These are phyloP conservation scores for Agrotis puta DNA, from an alignment of 2,888 invertebrate genomes.

Conservation along the genomic window DNA sequence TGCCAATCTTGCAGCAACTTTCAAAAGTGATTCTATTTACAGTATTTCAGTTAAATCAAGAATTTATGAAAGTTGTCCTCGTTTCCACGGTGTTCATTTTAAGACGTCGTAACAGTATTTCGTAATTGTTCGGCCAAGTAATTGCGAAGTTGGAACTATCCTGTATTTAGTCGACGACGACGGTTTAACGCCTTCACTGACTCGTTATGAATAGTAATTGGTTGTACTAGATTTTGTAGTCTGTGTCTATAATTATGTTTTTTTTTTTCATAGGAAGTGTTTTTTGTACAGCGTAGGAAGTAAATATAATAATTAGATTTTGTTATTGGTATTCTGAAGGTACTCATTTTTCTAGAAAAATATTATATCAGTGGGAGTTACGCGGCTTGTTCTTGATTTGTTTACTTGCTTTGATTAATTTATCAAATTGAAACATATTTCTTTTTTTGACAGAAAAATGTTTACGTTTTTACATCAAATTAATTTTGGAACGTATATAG, in stretches of 20 bases:
- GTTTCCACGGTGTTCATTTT: conserved; percentile 59
- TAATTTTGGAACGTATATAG: too few relatives aligned
- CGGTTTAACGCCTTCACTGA: conserved; percentile 55
- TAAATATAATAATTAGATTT: not conserved
- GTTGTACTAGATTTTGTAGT: conserved; percentile 32
- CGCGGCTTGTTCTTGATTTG: not conserved
- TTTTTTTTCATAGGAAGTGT: not conserved
- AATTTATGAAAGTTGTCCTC: conserved; percentile 65
- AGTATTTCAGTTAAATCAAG: conserved; percentile 60
- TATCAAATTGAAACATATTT: too few relatives aligned
- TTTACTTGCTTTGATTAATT: too few relatives aligned
- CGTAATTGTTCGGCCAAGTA: conserved; percentile 63
- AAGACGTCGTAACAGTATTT: conserved; percentile 58
- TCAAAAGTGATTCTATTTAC: conserved; percentile 59
- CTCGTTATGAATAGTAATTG: conserved; percentile 53
- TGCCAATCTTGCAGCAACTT: conserved; percentile 43
- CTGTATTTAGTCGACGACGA: conserved; percentile 53
- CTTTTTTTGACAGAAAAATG: too few relatives aligned
- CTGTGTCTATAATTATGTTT: conserved; percentile 25
- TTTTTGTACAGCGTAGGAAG: conserved; percentile 6
- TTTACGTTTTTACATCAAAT: too few relatives aligned
- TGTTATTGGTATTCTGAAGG: not conserved
- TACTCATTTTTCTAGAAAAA: not conserved
- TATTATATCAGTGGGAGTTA: not conserved
- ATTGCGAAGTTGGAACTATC: conserved; percentile 65